Evolutionary conservation across 1,140 invertebrate species (phyloP), one percentile per base, ranked within the genome.

Genomic region (Idris sp.): DNA sequence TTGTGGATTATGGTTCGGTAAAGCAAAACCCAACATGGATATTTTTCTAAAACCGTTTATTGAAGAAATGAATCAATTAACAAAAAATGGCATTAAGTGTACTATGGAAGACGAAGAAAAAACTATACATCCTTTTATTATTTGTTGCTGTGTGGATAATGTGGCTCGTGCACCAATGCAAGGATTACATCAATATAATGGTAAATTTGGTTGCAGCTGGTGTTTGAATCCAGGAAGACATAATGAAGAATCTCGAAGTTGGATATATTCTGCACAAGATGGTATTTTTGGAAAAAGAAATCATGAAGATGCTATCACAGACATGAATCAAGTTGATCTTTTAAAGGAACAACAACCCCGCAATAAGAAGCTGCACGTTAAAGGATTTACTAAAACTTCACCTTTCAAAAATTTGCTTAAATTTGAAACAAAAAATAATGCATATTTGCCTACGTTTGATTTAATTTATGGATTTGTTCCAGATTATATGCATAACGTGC

Each of bases 401-500:
- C 30, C 65, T 7, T 69, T 59, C 16, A 1, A 19, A 2, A n/a
- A 30, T 15, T 14, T 69, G 53, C 4, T 1, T 1, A 18, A 51
- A 0, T n/a, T n/a, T n/a, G n/a, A n/a, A n/a, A n/a, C n/a, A n/a
- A n/a, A n/a, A n/a, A n/a, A n/a, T n/a, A n/a, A n/a, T n/a, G n/a
- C n/a, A n/a, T n/a, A n/a, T n/a, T n/a, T n/a, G n/a, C n/a, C n/a
- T n/a, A n/a, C n/a, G n/a, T 69, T 69, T 15, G n/a, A 69, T 22
- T 9, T 69, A 10, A 46, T 69, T 25, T 1, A 1, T 2, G 59
- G 58, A 7, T 67, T 77, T 31, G 26, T 53, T 0, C 68, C 58
- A 0, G 74, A 77, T 49, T 41, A 43, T 15, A 71, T 69, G 71
- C 64, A 74, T 10, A 59, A 51, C 10, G 54, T 41, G 9, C 31